phyloP scores from a whole-genome alignment of 2,797 vertebrate species.

The Melanotaenia trifasciata region DNA sequence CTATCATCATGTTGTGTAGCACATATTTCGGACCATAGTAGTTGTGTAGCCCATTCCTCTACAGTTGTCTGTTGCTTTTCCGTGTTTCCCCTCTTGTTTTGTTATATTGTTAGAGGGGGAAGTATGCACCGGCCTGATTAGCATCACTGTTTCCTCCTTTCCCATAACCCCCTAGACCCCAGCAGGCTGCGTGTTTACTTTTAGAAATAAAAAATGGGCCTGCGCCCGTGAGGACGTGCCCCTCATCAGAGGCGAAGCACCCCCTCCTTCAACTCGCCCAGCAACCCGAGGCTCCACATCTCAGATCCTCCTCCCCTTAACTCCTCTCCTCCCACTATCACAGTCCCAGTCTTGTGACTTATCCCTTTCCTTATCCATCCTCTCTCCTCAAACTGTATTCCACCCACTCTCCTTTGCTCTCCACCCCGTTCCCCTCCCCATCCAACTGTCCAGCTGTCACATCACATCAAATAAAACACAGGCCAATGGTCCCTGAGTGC shows the following conservation, averaged over 20 bases:
- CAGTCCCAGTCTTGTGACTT: constrained; percentile 71
- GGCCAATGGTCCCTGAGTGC: constrained; percentile 82
- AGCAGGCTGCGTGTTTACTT: constrained; percentile 97
- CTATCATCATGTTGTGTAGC: constrained; percentile 35
- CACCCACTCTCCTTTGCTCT: constrained; percentile 70
- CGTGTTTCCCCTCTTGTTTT: constrained; percentile 80
- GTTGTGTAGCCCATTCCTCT: constrained; percentile 54
- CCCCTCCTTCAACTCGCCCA: constrained; percentile 26
- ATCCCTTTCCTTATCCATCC: constrained; percentile 62
- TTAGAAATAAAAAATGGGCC: constrained; percentile 97
- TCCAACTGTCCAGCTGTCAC: constrained; percentile 90
- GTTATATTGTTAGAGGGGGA: constrained; percentile 91
- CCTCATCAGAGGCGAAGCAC: constrained; percentile 79
- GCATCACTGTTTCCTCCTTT: constrained; percentile 99
- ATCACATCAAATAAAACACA: constrained; percentile 85
- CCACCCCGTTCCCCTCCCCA: constrained; percentile 66
- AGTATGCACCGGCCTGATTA: constrained; percentile 98
- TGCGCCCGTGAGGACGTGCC: constrained; percentile 86
- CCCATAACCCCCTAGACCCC: constrained; percentile 99
- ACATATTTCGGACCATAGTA: constrained; percentile 41
- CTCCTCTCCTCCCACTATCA: constrained; percentile 63
- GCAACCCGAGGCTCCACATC: constrained; percentile 64
- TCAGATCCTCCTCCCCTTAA: constrained; percentile 63
- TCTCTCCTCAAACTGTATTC: constrained; percentile 72
- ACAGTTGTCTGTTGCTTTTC: constrained; percentile 74